These are phyloP conservation scores for Dicyrtomina minuta DNA, from an alignment of 2,888 invertebrate genomes.

Conservation along the genomic window DNA sequence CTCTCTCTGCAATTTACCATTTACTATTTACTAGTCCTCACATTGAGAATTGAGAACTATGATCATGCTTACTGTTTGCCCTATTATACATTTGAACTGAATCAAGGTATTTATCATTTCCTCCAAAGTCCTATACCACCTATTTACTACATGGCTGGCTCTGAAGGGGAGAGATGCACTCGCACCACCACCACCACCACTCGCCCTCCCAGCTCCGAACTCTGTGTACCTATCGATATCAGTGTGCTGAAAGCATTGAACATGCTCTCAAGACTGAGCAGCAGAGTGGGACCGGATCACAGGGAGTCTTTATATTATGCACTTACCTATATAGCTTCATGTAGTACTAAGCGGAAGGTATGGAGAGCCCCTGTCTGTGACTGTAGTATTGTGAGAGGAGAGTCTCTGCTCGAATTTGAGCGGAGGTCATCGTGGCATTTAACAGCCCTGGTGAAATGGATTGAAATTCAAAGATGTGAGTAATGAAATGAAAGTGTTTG, in stretches of 20 bases:
- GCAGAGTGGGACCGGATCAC: no score
- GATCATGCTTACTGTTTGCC: neutral
- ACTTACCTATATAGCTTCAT: no score
- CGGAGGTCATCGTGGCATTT: constrained; percentile 19
- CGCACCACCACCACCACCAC: no score
- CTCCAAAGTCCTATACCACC: neutral
- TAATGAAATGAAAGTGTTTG: constrained; percentile 22
- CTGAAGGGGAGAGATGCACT: neutral
- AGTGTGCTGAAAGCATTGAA: no score
- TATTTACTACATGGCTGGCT: neutral
- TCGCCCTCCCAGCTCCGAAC: no score
- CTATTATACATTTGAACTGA: neutral
- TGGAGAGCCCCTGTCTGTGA: no score
- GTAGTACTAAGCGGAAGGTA: no score
- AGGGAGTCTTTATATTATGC: no score
- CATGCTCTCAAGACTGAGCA: no score
- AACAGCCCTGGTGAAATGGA: constrained; percentile 8
- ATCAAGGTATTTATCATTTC: constrained; percentile 3
- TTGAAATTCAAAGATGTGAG: constrained; percentile 17
- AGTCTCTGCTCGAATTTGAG: neutral
- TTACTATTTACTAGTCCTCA: neutral
- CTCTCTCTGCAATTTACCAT: no score
- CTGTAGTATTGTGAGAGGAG: no score
- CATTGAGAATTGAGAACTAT: neutral
- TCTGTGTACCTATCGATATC: no score